Percentiles rank a stretch among this genome's conserved stretches.
Evolutionary conservation across 2,888 invertebrate genomes (phyloP).

Genomic region (Anthrax anthrax): DNA sequence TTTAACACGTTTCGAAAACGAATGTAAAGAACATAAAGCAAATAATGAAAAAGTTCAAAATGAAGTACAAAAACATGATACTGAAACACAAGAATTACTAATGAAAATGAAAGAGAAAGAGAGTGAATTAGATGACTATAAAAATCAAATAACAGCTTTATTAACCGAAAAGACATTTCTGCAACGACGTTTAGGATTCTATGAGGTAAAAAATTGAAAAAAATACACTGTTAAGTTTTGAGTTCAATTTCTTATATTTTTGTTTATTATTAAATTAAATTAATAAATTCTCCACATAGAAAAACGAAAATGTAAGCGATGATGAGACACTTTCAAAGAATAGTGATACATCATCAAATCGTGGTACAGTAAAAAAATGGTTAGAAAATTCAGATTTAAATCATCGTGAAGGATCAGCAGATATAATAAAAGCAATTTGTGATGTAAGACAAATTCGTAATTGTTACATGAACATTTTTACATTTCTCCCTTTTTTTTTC

Average conservation of each 20-base stretch:
- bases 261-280: no score
- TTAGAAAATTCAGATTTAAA: slow-evolving; percentile 31
- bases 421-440: slow-evolving; percentile 30
- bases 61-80: slow-evolving; percentile 20
- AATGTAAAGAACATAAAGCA: slow-evolving; percentile 22
- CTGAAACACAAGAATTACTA: slow-evolving; percentile 14
- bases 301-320: slow-evolving; percentile 4
- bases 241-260: not conserved
- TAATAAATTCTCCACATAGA: no score
- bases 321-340: slow-evolving; percentile 4
- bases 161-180: slow-evolving; percentile 14
- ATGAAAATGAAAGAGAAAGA: slow-evolving; percentile 21
- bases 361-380: slow-evolving; percentile 24
- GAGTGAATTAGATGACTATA: slow-evolving; percentile 23
- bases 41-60: slow-evolving; percentile 9
- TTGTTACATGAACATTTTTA: not conserved
- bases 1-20: slow-evolving; percentile 24
- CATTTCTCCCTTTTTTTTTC: not conserved
- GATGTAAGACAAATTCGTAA: slow-evolving; percentile 13
- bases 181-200: slow-evolving; percentile 17
- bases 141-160: slow-evolving; percentile 22
- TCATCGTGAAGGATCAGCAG: slow-evolving; percentile 26
- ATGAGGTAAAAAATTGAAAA: not conserved
- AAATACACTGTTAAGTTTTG: not conserved
- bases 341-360: slow-evolving; percentile 1